Conservation (phyloP, 1,140 invertebrate species). For the Tetraneura akinire region DNA sequence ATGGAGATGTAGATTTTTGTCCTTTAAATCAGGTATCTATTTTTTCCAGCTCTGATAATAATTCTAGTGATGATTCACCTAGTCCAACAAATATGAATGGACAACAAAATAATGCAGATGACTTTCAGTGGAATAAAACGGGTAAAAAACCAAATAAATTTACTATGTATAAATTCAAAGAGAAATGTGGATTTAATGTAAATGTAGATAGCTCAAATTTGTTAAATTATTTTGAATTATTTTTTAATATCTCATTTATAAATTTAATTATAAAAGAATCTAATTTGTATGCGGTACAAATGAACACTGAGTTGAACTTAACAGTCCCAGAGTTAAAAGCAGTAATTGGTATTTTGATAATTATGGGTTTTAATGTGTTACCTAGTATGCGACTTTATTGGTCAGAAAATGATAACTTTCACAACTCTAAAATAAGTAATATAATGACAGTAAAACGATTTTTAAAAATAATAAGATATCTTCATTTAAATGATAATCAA, state of each 20-base stretch:
- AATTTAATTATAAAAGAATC: constrained; percentile 52
- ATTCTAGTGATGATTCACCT: neutral
- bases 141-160: neutral
- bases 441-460: constrained; percentile 53
- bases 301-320: constrained; percentile 48
- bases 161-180: neutral
- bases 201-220: neutral
- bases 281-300: constrained; percentile 51
- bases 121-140: neutral
- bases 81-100: neutral
- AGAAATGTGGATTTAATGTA: constrained; percentile 13
- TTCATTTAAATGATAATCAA: constrained; percentile 53
- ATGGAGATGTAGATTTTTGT: neutral
- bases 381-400: constrained; percentile 50
- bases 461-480: constrained; percentile 50
- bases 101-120: constrained; percentile 2
- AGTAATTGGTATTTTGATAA: constrained; percentile 52
- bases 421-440: constrained; percentile 42
- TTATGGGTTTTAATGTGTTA: constrained; percentile 52
- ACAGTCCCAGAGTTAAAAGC: constrained; percentile 43
- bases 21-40: neutral
- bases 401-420: constrained; percentile 52
- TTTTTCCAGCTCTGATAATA: neutral
- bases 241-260: constrained; percentile 10
- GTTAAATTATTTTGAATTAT: constrained; percentile 20